A percentile compares a stretch with the other conserved stretches of the same genome.
These are phyloP conservation scores for Ammospiza nelsoni DNA, from an alignment of 2,113 vertebrate genomes.

Conservation along the genomic window DNA sequence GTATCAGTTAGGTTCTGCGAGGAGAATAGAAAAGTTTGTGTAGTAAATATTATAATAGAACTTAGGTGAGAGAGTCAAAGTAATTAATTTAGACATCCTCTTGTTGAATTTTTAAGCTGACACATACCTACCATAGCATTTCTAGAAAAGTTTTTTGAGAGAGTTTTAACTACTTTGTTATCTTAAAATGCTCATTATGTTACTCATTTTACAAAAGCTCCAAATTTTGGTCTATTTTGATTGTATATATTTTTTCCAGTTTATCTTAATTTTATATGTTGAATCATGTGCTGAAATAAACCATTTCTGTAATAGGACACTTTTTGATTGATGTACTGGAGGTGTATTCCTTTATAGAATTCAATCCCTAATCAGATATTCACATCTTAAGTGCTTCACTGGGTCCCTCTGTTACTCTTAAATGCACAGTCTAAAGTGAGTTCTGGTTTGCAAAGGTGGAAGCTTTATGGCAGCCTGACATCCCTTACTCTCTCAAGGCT, in stretches of 20 bases:
- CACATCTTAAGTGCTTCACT: constrained; percentile 21
- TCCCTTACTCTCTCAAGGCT: constrained; percentile 4
- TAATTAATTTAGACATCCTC: background rate
- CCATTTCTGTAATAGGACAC: background rate
- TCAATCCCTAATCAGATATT: constrained; percentile 40
- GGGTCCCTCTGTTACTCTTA: background rate
- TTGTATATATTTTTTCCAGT: background rate
- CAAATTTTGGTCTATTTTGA: background rate
- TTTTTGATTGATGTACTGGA: background rate
- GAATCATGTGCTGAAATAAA: background rate
- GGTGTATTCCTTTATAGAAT: background rate
- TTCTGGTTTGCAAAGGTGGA: background rate
- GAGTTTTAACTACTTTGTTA: background rate
- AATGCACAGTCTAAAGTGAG: background rate
- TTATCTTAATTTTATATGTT: background rate
- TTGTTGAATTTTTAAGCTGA: background rate
- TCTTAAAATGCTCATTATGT: background rate
- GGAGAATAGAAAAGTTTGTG: background rate
- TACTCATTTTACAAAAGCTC: background rate
- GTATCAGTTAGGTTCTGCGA: background rate
- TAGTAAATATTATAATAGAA: background rate
- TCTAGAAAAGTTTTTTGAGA: background rate
- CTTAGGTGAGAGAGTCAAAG: background rate
- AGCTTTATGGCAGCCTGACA: constrained; percentile 12
- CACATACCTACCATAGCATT: background rate